Evolutionary conservation across 1,140 invertebrate genomes (phyloP).

Genomic region (Linepithema humile): DNA sequence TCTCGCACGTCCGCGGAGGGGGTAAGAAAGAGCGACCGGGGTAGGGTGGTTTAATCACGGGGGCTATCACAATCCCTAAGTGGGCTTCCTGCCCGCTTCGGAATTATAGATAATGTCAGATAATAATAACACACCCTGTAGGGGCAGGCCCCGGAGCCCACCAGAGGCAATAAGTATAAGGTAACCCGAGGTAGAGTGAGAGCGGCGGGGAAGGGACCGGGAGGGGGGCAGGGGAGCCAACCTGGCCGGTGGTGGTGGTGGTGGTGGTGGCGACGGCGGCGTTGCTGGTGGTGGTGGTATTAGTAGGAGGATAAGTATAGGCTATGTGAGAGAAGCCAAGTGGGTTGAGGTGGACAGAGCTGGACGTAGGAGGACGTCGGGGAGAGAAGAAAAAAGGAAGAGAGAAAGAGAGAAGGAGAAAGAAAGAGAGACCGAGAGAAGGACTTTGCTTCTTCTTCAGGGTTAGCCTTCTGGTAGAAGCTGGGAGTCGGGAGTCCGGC

Average conservation of each 20-base stretch:
- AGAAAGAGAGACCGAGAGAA: constrained; percentile 43
- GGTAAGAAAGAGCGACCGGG: constrained; percentile 72
- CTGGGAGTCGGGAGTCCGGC: constrained; percentile 79
- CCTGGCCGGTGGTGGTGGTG: constrained; percentile 53
- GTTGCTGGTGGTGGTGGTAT: constrained; percentile 80
- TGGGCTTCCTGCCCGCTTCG: constrained; percentile 84
- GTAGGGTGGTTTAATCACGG: constrained; percentile 83
- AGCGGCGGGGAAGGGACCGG: constrained; percentile 22
- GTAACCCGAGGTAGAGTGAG: constrained; percentile 74
- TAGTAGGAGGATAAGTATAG: constrained; percentile 85
- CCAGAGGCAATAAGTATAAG: constrained; percentile 83
- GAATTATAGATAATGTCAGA: constrained; percentile 85
- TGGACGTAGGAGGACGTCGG: constrained; percentile 59
- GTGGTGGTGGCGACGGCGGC: constrained; percentile 68
- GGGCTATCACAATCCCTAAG: constrained; percentile 84
- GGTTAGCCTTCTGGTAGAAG: constrained; percentile 76
- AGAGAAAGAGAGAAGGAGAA: neutral
- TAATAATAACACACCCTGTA: constrained; percentile 84
- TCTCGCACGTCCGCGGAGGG: neutral
- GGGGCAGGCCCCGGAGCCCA: constrained; percentile 75
- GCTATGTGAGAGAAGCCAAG: constrained; percentile 76
- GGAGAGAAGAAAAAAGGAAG: constrained; percentile 49
- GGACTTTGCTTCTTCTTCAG: constrained; percentile 69
- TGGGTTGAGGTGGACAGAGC: constrained; percentile 63
- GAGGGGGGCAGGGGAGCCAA: constrained; percentile 40